Evolutionary conservation across 2,797 vertebrate genomes (phyloP), one percentile per base, ranked within the genome.

Genomic region (Moxostoma hubbsi): DNA sequence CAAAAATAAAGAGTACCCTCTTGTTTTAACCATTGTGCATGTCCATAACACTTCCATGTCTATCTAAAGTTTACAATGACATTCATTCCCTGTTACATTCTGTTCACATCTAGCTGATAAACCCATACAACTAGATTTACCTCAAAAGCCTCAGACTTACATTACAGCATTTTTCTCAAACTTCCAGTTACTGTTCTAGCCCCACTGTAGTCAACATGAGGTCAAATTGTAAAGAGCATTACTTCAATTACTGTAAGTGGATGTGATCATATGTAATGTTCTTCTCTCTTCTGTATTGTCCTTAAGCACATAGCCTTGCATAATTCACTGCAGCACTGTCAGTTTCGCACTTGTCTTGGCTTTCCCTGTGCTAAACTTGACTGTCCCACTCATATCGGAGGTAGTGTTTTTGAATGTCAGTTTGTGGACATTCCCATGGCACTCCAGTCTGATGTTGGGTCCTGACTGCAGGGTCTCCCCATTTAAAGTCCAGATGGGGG

Each of bases 401-500:
- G 75, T 85, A 45, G 93, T 93, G 53, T 85, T 51, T 69, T 84
- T 91, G 86, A 96, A 87, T 24, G 73, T 92, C 61, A 96, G 91
- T 57, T 87, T 90, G 84, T 96, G 90, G 53, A 93, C 72, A 0
- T 89, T 91, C 18, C 92, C 91, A 0, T 85, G 84, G 85, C 75
- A 90, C 15, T 95, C 95, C 82, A 95, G 75, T 10, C 86, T 87
- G 3, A 95, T 83, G 0, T 77, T 79, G 1, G 90, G 85, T 2
- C 93, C 88, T 0, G 81, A 7, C 47, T 85, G 87, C 13, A 96
- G 85, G 7, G 80, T 71, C 24, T 88, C 89, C 9, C 94, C 93
- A 0, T 95, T 95, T 66, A 96, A 85, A 68, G 88, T 94, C 95
- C 95, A 96, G 11, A 90, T 76, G 0, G 94, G 93, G 13, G 90